These are phyloP conservation scores for Schizaphis graminum DNA, from an alignment of 2,888 invertebrate genomes.

Conservation along the genomic window DNA sequence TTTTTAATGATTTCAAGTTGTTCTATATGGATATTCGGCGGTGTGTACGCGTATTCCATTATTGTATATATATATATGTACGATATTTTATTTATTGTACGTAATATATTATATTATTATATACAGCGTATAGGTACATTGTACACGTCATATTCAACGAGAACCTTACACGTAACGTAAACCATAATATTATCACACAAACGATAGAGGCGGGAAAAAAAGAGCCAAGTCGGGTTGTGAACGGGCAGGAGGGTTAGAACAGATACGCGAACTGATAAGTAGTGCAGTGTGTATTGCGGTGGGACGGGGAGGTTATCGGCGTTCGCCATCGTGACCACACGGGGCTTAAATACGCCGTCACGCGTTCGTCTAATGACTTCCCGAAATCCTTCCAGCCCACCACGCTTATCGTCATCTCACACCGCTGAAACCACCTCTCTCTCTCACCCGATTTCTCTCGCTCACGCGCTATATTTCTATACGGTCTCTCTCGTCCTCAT, in stretches of 20 bases:
- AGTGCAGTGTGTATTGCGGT: background rate
- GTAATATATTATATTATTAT: background rate
- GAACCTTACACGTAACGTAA: background rate
- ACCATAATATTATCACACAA: background rate
- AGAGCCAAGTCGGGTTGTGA: background rate
- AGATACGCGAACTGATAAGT: background rate
- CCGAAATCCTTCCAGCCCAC: slow-evolving; percentile 22
- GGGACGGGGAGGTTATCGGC: slow-evolving; percentile 11
- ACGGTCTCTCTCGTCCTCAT: background rate
- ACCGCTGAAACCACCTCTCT: background rate
- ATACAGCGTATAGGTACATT: no score
- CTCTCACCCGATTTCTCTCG: background rate
- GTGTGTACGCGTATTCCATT: background rate
- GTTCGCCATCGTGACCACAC: slow-evolving; percentile 48
- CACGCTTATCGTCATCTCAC: slow-evolving; percentile 23
- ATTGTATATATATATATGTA: background rate
- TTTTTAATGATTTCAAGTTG: background rate
- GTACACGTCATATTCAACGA: background rate
- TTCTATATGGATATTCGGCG: background rate
- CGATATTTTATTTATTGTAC: background rate
- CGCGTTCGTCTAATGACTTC: slow-evolving; percentile 61
- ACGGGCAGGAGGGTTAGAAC: background rate
- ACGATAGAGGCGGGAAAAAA: background rate
- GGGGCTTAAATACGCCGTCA: slow-evolving; percentile 42
- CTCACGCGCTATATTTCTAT: background rate